Evolutionary conservation across 2,888 invertebrate genomes (phyloP).

Genomic region (Balanococcus diminutus): DNA sequence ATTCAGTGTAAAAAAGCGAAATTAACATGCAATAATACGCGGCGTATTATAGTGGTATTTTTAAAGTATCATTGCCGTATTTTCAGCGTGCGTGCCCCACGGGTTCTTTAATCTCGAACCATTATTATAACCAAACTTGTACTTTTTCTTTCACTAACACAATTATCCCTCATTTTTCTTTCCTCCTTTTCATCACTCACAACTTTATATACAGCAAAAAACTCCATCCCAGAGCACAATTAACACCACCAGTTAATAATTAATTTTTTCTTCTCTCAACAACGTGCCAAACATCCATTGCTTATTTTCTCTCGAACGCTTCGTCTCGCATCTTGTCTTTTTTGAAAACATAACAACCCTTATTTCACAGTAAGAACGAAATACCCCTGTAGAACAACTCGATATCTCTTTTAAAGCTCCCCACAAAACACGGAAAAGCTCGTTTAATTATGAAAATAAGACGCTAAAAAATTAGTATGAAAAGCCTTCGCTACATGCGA

Average conservation of each 20-base stretch:
- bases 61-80: too few species aligned
- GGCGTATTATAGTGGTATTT: too few species aligned
- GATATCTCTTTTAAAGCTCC: not conserved
- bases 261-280: not conserved
- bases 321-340: too few species aligned
- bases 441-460: slow-evolving; percentile 17
- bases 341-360: not conserved
- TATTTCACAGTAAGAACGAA: not conserved
- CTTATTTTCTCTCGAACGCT: not conserved
- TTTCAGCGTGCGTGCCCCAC: too few species aligned
- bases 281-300: not conserved
- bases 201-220: too few species aligned
- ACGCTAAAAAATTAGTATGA: slow-evolving; percentile 3
- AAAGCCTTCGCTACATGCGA: not conserved
- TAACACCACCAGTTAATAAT: not conserved
- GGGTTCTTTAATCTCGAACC: too few species aligned
- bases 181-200: too few species aligned
- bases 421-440: not conserved
- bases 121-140: too few species aligned
- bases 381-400: not conserved
- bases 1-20: too few species aligned
- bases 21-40: too few species aligned
- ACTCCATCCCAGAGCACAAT: not conserved
- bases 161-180: too few species aligned
- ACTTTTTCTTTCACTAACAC: too few species aligned